Evolutionary conservation across 2,888 invertebrate genomes (phyloP).

Genomic region (Parapristionchus giblindavisi): DNA sequence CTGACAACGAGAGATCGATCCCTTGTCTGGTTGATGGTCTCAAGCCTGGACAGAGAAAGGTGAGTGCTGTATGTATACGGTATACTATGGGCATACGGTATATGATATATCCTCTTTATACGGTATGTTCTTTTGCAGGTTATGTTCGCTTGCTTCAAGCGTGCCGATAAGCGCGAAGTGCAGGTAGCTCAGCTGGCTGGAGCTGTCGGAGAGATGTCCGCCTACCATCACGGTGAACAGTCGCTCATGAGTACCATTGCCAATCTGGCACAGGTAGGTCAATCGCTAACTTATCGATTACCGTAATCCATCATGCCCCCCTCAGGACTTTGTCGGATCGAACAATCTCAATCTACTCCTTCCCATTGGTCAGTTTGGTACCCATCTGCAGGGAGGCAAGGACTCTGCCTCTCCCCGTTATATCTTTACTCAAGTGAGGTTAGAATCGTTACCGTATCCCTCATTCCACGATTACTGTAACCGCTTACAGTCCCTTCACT

Average conservation of each 20-base stretch:
- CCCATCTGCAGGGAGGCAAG: slow-evolving; percentile 86
- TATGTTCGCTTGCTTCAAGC: slow-evolving; percentile 82
- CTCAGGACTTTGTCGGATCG: slow-evolving; percentile 94
- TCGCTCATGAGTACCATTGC: slow-evolving; percentile 94
- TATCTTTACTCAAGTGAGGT: slow-evolving; percentile 87
- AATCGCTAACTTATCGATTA: too few species aligned
- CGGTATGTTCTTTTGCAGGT: slow-evolving; percentile 44
- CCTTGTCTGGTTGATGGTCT: slow-evolving; percentile 79
- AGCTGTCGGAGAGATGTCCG: slow-evolving; percentile 94
- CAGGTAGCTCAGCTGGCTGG: slow-evolving; percentile 98
- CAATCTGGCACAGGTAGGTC: slow-evolving; percentile 79
- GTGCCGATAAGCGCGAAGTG: slow-evolving; percentile 92
- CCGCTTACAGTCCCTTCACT: slow-evolving; percentile 77
- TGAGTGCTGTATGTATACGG: too few species aligned
- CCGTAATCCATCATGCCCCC: background rate
- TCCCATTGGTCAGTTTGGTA: slow-evolving; percentile 97
- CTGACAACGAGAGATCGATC: slow-evolving; percentile 77
- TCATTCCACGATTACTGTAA: background rate
- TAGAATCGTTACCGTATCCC: background rate
- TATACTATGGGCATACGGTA: background rate
- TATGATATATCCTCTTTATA: background rate
- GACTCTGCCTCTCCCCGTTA: slow-evolving; percentile 97
- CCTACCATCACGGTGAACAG: slow-evolving; percentile 95
- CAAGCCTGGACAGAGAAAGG: slow-evolving; percentile 93
- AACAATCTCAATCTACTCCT: slow-evolving; percentile 95